Percentiles rank a stretch among this genome's conserved stretches.
Conservation (phyloP, 1,140 invertebrate species). For the Helicoverpa zea region DNA sequence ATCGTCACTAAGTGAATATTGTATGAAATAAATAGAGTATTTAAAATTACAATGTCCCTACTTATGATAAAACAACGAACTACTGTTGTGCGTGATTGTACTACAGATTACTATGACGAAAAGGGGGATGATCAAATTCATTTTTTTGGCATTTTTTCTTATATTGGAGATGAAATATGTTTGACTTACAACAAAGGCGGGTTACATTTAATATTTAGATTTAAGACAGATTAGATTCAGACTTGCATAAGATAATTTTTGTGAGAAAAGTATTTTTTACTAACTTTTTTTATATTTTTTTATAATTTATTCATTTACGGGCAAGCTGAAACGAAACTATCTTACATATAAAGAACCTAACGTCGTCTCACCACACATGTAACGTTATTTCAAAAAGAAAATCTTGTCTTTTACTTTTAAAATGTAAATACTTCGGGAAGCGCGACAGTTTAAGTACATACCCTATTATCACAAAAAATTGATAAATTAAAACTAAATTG, state of each 20-base stretch:
- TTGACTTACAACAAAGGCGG: conserved; percentile 57
- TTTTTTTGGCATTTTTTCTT: conserved; percentile 50
- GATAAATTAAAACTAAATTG: conserved; percentile 80
- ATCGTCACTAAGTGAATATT: conserved; percentile 34
- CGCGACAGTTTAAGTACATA: conserved; percentile 72
- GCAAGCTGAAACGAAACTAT: conserved; percentile 77
- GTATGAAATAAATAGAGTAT: conserved; percentile 43
- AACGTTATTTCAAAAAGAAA: conserved; percentile 74
- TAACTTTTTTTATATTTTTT: conserved; percentile 31
- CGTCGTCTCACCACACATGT: conserved; percentile 87
- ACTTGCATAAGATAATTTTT: conserved; percentile 57
- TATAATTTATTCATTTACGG: conserved; percentile 30
- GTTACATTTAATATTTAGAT: conserved; percentile 65
- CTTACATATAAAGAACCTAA: conserved; percentile 74
- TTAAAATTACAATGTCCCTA: conserved; percentile 44
- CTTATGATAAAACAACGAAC: conserved; percentile 32
- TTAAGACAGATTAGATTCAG: conserved; percentile 73
- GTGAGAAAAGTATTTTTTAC: conserved; percentile 1
- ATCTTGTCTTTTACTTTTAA: conserved; percentile 72
- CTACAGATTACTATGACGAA: conserved; percentile 48
- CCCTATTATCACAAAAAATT: conserved; percentile 83
- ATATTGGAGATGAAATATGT: conserved; percentile 47
- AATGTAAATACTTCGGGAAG: conserved; percentile 56
- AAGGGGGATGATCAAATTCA: conserved; percentile 36
- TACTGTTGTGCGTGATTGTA: conserved; percentile 52